Evolutionary conservation across 2,888 invertebrate genomes (phyloP).

Genomic region (Cylindroiulus punctatus): DNA sequence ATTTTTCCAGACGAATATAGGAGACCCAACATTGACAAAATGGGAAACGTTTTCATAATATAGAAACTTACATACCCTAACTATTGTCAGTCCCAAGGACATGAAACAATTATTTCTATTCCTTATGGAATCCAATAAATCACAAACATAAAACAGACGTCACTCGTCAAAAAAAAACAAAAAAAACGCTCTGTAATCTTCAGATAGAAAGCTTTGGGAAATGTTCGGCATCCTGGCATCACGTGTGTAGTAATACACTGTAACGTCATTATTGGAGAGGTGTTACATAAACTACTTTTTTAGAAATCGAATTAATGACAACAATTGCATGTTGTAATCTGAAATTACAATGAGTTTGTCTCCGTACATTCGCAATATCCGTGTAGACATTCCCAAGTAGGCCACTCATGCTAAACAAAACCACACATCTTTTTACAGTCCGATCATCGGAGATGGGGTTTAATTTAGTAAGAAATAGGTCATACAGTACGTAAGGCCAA

Average conservation of each 20-base stretch:
- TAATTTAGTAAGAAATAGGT: conserved; percentile 50
- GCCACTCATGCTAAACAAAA: conserved; percentile 45
- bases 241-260: no score
- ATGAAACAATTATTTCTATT: no score
- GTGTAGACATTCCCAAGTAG: conserved; percentile 48
- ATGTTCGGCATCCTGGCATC: not conserved
- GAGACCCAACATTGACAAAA: no score
- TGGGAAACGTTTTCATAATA: no score
- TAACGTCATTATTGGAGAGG: not conserved
- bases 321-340: conserved; percentile 2
- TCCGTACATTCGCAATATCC: not conserved
- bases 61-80: no score
- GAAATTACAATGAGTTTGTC: not conserved
- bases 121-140: no score
- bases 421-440: conserved; percentile 52
- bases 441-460: conserved; percentile 37
- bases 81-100: no score
- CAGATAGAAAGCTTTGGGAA: not conserved
- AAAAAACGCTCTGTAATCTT: not conserved
- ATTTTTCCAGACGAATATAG: no score
- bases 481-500: conserved; percentile 52
- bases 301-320: not conserved
- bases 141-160: not conserved
- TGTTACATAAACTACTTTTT: not conserved
- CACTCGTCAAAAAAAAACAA: not conserved